Evolutionary conservation across 2,113 vertebrate genomes (phyloP), one percentile per base, ranked within the genome.

Genomic region (Danio rerio): DNA sequence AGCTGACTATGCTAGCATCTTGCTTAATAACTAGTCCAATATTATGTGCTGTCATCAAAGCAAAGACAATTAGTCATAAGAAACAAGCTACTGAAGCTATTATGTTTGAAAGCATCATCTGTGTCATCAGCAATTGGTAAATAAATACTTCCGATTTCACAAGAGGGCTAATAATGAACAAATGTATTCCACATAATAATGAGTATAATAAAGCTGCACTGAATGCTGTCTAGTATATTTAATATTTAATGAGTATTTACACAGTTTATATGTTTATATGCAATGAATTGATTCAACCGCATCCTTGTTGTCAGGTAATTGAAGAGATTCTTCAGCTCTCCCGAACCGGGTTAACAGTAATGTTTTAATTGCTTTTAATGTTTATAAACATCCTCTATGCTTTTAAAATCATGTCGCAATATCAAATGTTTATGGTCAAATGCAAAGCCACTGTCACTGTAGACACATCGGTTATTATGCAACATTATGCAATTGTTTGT

Each of bases 191-290:
- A 86, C 87, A 89, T 88, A 90, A 85, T 86, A 91, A 88, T 91
- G 77, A 92, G 90, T 92, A 91, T 80, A 84, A 70, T 81, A 88
- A 89, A 86, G 74, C 88, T 91, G 90, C 89, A 93, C 90, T 90
- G 85, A 92, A 88, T 86, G 72, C 76, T 84, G 83, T 87, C 88
- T 87, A 87, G 76, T 78, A 86, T 93, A 92, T 92, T 92, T 93
- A 92, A 91, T 93, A 92, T 94, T 92, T 91, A 91, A 91, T 87
- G 71, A 75, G 73, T 69, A 81, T 81, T 31, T 62, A 81, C 80
- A 80, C 74, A 81, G 50, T 77, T 81, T 58, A 78, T 15, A 15
- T 31, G 66, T 82, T 16, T 87, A 18, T 18, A 63, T 49, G 47
- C 8, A 62, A 61, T 59, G 11, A 73, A 72, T 40, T 13, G 49